A percentile compares a stretch with the other conserved stretches of the same genome.
Evolutionary conservation across 2,797 vertebrate genomes (phyloP).

Genomic region (Agapornis canus): DNA sequence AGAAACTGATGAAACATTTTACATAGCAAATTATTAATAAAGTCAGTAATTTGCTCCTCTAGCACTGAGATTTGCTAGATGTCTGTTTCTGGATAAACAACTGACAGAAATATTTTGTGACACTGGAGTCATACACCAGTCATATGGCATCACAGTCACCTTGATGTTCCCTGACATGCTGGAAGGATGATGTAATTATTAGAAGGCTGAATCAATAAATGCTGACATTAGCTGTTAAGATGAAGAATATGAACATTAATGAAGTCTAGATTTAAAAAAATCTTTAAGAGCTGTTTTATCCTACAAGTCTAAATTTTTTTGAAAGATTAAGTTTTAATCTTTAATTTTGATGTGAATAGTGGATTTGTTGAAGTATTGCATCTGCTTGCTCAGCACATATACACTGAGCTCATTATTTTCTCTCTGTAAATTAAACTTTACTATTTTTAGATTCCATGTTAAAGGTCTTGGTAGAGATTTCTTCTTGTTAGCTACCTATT

Average conservation of each 20-base stretch:
- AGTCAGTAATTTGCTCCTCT: neutral
- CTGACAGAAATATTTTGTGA: slow-evolving; percentile 33
- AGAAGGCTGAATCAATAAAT: slow-evolving; percentile 56
- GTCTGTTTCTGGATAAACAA: neutral
- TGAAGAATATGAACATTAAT: slow-evolving; percentile 23
- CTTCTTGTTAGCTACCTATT: neutral
- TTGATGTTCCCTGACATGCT: slow-evolving; percentile 24
- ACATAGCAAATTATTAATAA: slow-evolving; percentile 3
- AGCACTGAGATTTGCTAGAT: neutral
- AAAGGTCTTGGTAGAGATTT: neutral
- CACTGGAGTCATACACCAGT: slow-evolving; percentile 17
- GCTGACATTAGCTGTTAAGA: slow-evolving; percentile 36
- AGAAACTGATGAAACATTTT: neutral
- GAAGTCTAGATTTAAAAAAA: neutral
- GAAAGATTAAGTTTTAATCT: neutral
- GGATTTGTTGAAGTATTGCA: neutral
- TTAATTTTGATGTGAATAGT: neutral
- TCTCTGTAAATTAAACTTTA: neutral
- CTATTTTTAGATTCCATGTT: neutral
- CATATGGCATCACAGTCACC: slow-evolving; percentile 25
- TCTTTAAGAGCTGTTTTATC: neutral
- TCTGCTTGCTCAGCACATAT: neutral
- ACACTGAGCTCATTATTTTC: neutral
- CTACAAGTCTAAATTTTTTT: neutral
- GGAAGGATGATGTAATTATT: slow-evolving; percentile 43